These are phyloP conservation scores for Mylabris sibirica DNA, from an alignment of 2,888 invertebrate genomes.

Conservation along the genomic window DNA sequence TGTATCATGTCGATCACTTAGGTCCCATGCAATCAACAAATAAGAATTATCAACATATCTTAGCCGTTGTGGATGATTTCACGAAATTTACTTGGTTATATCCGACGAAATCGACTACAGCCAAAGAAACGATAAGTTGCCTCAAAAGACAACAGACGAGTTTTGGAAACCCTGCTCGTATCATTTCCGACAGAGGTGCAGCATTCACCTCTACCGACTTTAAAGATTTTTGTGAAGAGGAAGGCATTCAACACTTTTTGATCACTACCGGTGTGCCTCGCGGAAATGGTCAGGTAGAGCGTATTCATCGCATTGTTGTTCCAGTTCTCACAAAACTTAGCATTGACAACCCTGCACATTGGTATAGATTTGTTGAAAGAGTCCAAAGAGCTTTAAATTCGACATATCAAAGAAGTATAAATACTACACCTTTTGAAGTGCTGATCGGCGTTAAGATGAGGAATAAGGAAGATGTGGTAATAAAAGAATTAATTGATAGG, in stretches of 20 bases:
- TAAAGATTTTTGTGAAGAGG: too few species aligned
- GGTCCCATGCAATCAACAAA: conserved; percentile 42
- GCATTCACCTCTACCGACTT: conserved; percentile 36
- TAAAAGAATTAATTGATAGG: not conserved
- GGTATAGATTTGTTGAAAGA: conserved; percentile 27
- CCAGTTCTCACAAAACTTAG: too few species aligned
- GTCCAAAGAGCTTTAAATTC: conserved; percentile 46
- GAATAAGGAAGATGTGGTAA: too few species aligned
- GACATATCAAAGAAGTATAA: conserved; percentile 45
- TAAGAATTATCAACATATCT: conserved; percentile 47
- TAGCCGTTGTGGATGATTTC: conserved; percentile 42
- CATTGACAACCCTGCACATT: too few species aligned
- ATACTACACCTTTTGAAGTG: conserved; percentile 40
- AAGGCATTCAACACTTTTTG: too few species aligned
- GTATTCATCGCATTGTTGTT: too few species aligned
- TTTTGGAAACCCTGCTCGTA: conserved; percentile 42
- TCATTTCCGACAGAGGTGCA: conserved; percentile 47
- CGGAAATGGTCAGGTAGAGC: too few species aligned
- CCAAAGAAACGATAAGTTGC: conserved; percentile 40
- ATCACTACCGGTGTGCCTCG: too few species aligned
- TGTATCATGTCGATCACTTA: conserved; percentile 45
- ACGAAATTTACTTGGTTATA: conserved; percentile 52
- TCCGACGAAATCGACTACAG: conserved; percentile 43
- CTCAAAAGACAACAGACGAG: conserved; percentile 33
- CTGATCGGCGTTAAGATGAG: conserved; percentile 34